Evolutionary conservation across 2,888 invertebrate species (phyloP).

Genomic region (Odontocolon sp.): DNA sequence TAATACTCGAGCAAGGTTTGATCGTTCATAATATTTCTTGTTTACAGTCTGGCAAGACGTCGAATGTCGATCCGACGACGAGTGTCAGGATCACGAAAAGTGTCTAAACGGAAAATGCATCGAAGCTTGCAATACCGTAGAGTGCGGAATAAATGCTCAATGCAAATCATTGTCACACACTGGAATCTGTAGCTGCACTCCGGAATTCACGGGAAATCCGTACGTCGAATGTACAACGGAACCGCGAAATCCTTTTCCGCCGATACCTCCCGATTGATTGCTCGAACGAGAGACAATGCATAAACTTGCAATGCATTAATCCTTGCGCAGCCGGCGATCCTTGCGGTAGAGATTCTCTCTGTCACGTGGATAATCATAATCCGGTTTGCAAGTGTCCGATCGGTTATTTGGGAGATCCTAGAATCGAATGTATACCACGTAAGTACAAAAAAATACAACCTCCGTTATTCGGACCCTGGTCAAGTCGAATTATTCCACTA

Average conservation of each 20-base stretch:
- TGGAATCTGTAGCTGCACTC: conserved; percentile 90
- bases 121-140: conserved; percentile 89
- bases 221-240: conserved; percentile 87
- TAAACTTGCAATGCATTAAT: conserved; percentile 89
- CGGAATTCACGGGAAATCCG: conserved; percentile 90
- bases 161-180: conserved; percentile 90
- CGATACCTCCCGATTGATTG: conserved; percentile 86
- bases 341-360: conserved; percentile 91
- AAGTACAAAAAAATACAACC: conserved; percentile 80
- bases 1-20: neutral
- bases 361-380: conserved; percentile 89
- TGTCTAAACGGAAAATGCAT: conserved; percentile 90
- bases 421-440: conserved; percentile 90
- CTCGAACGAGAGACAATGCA: conserved; percentile 87
- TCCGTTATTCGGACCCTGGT: too few species aligned
- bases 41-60: conserved; percentile 54
- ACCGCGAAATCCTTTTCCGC: conserved; percentile 71
- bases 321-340: conserved; percentile 87
- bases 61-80: conserved; percentile 87
- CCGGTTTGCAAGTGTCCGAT: conserved; percentile 91
- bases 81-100: conserved; percentile 88
- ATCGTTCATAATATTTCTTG: neutral
- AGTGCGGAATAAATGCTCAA: conserved; percentile 92
- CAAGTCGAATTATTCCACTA: too few species aligned
- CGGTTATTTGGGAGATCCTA: conserved; percentile 89